A percentile compares a stretch with the other conserved stretches of the same genome.
Conservation (phyloP, 1,140 invertebrate genomes). For the Aphaenogaster ashmeadi region DNA sequence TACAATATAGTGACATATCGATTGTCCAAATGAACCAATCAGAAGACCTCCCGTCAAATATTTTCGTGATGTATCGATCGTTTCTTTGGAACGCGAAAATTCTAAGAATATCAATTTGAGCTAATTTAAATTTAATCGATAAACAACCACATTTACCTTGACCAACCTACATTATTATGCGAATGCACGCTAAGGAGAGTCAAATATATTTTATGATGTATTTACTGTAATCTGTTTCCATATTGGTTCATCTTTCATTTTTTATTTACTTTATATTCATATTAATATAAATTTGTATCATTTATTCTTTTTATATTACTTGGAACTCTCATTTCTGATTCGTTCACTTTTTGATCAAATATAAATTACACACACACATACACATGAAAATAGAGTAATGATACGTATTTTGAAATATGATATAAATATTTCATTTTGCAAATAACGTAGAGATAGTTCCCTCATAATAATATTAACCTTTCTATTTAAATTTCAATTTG, state of each 20-base stretch:
- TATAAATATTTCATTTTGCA: background rate
- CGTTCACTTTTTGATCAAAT: slow-evolving; percentile 36
- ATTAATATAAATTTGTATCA: background rate
- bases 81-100: background rate
- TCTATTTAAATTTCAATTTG: background rate
- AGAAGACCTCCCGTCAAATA: background rate
- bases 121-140: slow-evolving; percentile 62
- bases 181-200: slow-evolving; percentile 1
- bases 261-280: background rate
- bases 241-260: background rate
- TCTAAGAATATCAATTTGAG: background rate
- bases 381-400: background rate
- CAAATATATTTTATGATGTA: background rate
- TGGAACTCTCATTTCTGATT: background rate
- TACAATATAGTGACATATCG: background rate
- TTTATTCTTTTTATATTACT: background rate
- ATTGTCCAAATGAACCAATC: slow-evolving; percentile 14
- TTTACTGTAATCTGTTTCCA: background rate
- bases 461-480: background rate
- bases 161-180: slow-evolving; percentile 25
- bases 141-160: slow-evolving; percentile 52
- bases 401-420: background rate
- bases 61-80: slow-evolving; percentile 19
- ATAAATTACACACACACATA: background rate
- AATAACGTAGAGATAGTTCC: background rate